Percentiles rank a stretch among this genome's conserved stretches.
Conservation (phyloP, 2,113 vertebrate genomes). For the Tragulus kanchil region DNA sequence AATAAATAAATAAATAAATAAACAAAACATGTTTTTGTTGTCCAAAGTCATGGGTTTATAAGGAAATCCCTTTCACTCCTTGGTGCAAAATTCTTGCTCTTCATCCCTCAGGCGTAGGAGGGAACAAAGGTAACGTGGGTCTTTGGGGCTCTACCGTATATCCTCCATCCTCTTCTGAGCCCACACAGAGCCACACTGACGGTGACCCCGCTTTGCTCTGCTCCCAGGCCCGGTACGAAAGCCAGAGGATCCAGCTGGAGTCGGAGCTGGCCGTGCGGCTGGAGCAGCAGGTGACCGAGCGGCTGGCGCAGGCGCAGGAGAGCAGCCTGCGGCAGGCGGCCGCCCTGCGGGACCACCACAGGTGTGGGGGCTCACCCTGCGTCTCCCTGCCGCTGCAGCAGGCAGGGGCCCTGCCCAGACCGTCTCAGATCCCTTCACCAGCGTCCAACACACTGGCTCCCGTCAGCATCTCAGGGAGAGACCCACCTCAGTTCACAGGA, state of each 20-base stretch:
- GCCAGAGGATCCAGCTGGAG: conserved; percentile 88
- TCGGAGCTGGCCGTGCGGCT: conserved; percentile 87
- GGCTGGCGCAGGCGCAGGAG: conserved; percentile 85
- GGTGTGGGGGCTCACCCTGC: conserved; percentile 75
- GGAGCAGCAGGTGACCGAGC: conserved; percentile 87
- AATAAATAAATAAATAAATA: neutral
- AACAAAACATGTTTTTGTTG: neutral
- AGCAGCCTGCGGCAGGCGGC: conserved; percentile 84
- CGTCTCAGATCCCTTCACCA: neutral
- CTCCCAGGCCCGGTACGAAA: conserved; percentile 86
- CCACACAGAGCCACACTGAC: neutral
- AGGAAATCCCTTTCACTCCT: neutral
- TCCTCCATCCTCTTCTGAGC: neutral
- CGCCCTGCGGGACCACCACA: conserved; percentile 87
- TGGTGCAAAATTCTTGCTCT: neutral
- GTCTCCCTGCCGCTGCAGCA: neutral
- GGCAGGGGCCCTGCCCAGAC: neutral
- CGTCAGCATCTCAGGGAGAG: neutral
- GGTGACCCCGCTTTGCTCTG: neutral
- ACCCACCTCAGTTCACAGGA: neutral
- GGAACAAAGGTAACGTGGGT: neutral
- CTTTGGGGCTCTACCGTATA: neutral
- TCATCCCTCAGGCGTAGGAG: neutral
- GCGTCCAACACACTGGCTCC: neutral
- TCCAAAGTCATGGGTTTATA: neutral